These are phyloP conservation scores for Ammospiza nelsoni DNA, from an alignment of 2,113 vertebrate species.

Conservation along the genomic window DNA sequence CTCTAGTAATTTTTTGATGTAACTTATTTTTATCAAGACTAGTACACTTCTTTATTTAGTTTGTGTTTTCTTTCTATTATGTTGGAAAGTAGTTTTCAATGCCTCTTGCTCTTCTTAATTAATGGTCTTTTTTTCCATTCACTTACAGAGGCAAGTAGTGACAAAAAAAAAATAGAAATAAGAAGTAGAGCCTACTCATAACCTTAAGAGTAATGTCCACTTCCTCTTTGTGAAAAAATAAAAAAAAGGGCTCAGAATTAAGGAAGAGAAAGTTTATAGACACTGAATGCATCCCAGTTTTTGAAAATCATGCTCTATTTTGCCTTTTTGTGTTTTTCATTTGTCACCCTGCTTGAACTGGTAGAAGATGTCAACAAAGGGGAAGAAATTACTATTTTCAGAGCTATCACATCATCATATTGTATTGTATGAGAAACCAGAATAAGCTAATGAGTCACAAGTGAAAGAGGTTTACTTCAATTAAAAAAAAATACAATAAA, in stretches of 20 bases:
- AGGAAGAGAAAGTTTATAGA: background rate
- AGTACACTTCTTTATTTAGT: background rate
- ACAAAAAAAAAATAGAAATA: background rate
- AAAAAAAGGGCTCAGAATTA: background rate
- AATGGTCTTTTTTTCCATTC: background rate
- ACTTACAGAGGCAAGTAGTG: background rate
- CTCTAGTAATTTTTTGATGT: background rate
- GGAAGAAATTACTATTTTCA: background rate
- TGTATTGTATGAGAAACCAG: background rate
- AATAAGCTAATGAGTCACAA: background rate
- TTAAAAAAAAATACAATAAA: background rate
- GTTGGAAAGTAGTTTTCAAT: background rate
- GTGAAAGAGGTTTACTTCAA: background rate
- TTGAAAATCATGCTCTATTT: background rate
- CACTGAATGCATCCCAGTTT: background rate
- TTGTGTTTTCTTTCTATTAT: background rate
- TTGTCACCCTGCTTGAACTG: background rate
- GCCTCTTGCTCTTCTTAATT: background rate
- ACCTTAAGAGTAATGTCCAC: background rate
- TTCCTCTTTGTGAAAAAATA: background rate
- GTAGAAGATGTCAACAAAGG: background rate
- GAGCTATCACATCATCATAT: background rate
- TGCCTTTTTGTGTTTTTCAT: background rate
- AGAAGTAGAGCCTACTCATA: background rate
- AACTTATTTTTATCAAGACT: background rate